phyloP scores from a whole-genome alignment of 1,140 invertebrate genomes.

The Parasteatoda tepidariorum region DNA sequence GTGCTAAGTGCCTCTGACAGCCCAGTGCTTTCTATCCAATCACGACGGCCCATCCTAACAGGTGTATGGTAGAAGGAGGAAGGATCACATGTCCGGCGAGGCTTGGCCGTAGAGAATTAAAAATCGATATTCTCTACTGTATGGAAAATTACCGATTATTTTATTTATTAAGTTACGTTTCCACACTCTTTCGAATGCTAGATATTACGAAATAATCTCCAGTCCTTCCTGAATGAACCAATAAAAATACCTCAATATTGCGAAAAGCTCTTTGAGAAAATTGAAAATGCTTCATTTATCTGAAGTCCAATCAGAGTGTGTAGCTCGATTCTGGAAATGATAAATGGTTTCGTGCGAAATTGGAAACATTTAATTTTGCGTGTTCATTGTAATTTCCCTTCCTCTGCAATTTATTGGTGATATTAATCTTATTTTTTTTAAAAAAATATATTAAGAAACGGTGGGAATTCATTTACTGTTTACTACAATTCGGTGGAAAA shows the following conservation, averaged over 20 bases:
- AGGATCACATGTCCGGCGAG: slow-evolving; percentile 31
- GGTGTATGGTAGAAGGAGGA: slow-evolving; percentile 29
- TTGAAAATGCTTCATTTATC: no score
- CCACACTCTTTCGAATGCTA: neutral
- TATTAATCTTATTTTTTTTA: no score
- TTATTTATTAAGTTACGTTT: slow-evolving; percentile 5
- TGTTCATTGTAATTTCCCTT: no score
- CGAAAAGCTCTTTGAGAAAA: neutral
- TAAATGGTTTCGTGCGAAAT: no score
- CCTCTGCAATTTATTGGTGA: no score
- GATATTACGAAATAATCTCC: neutral
- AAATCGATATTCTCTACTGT: slow-evolving; percentile 33
- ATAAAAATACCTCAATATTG: neutral
- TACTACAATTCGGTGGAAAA: no score
- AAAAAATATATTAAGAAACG: no score
- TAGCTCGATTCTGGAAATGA: no score
- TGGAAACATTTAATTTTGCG: no score
- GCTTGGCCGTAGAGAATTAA: slow-evolving; percentile 32
- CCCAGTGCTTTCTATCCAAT: slow-evolving; percentile 26
- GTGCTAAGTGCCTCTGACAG: slow-evolving; percentile 33
- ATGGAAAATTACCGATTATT: neutral
- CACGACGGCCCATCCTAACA: slow-evolving; percentile 17
- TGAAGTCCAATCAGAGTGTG: no score
- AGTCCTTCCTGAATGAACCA: no score
- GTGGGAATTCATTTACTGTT: no score